Conservation (phyloP, 2,113 vertebrate species). For the Alaudala cheleensis region DNA sequence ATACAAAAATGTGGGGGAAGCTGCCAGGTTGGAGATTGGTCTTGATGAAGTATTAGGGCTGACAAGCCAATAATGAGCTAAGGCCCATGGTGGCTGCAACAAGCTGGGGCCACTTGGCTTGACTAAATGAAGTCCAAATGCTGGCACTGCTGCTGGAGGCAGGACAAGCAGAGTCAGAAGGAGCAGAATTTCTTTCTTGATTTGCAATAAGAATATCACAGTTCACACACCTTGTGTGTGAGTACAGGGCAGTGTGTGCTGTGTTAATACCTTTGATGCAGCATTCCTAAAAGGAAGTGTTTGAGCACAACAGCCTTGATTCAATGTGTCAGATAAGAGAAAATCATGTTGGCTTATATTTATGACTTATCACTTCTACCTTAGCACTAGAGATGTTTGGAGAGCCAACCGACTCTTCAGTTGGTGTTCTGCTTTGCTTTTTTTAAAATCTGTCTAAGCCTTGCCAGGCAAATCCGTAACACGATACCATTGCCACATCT, state of each 20-base stretch:
- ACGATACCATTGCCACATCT: neutral
- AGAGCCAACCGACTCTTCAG: constrained; percentile 6
- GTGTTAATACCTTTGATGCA: constrained; percentile 43
- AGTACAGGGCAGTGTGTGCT: neutral
- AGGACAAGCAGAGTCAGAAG: neutral
- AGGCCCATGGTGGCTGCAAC: neutral
- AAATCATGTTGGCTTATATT: constrained; percentile 62
- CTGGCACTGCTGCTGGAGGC: neutral
- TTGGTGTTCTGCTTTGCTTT: neutral
- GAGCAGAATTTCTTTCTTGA: neutral
- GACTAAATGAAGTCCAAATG: neutral
- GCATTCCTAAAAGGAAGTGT: constrained; percentile 55
- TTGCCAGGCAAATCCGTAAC: neutral
- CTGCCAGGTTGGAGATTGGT: neutral
- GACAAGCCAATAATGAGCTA: neutral
- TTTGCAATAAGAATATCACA: neutral
- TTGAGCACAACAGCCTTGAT: constrained; percentile 63
- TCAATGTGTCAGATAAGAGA: constrained; percentile 61
- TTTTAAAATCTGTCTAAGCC: neutral
- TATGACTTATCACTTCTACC: constrained; percentile 63
- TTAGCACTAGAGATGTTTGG: constrained; percentile 40
- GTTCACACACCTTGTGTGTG: neutral
- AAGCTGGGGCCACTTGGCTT: neutral
- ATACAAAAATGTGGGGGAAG: neutral
- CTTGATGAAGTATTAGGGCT: neutral